Evolutionary conservation across 2,888 invertebrate species (phyloP).

Genomic region (Alentia gelatinosa): DNA sequence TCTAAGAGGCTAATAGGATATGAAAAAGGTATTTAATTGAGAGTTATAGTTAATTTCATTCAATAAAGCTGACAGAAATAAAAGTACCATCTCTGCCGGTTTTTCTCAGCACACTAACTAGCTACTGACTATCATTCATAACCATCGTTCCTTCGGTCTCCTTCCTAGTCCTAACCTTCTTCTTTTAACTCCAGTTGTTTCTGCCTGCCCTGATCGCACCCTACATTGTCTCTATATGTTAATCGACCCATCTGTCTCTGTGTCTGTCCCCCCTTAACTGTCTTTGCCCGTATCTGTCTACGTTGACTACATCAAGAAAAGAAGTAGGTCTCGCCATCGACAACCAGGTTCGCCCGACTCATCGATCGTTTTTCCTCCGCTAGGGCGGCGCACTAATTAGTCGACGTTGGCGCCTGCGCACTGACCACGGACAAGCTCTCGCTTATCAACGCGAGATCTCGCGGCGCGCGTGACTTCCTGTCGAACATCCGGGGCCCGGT

Average conservation of each 20-base stretch:
- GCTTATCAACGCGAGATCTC: slow-evolving; percentile 29
- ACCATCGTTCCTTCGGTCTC: background rate
- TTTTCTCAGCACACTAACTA: too few species aligned
- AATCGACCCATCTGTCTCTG: background rate
- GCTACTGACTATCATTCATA: too few species aligned
- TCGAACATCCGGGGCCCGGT: slow-evolving; percentile 29
- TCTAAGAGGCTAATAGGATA: too few species aligned
- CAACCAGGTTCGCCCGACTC: background rate
- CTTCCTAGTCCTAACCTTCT: background rate
- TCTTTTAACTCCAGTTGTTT: background rate
- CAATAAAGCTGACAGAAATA: too few species aligned
- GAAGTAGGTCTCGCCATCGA: background rate
- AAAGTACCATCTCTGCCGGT: too few species aligned
- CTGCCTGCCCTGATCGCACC: background rate
- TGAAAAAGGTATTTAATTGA: too few species aligned
- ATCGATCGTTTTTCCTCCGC: background rate
- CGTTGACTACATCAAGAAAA: background rate
- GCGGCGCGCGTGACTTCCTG: slow-evolving; percentile 33
- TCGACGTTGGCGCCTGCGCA: background rate
- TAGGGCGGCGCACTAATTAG: slow-evolving; percentile 36
- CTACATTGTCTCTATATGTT: background rate
- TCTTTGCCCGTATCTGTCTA: background rate
- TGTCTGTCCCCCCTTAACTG: background rate
- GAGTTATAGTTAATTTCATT: too few species aligned
- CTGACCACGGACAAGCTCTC: slow-evolving; percentile 42